phyloP scores from a whole-genome alignment of 53 echinoderm and acorn worm species.

The Apostichopus leukothele region DNA sequence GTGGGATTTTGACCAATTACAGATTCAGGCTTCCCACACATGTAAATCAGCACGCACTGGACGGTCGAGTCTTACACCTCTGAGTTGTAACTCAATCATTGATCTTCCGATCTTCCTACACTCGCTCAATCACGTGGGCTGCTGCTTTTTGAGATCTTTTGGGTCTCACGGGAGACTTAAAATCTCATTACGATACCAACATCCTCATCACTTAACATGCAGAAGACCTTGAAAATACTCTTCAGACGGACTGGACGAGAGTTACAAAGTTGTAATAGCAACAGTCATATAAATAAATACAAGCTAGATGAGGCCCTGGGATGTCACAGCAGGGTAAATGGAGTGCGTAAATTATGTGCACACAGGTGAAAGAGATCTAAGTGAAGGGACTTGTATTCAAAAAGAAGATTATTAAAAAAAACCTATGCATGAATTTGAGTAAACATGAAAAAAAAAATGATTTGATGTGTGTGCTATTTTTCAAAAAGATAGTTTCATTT shows the following conservation, averaged over 20 bases:
- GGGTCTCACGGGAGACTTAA: not conserved
- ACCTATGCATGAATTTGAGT: too few species aligned
- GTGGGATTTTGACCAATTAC: not conserved
- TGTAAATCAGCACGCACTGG: not conserved
- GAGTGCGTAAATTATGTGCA: too few species aligned
- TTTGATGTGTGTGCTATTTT: too few species aligned
- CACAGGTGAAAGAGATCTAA: too few species aligned
- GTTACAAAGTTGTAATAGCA: not conserved
- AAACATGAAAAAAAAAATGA: too few species aligned
- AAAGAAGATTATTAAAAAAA: too few species aligned
- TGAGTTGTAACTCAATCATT: not conserved
- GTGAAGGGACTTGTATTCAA: too few species aligned
- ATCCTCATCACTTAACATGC: not conserved
- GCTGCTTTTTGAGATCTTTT: not conserved
- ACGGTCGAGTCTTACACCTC: not conserved
- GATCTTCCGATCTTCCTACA: not conserved
- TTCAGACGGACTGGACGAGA: too few species aligned
- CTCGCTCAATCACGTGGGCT: not conserved
- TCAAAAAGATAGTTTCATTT: too few species aligned
- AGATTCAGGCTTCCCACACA: not conserved
- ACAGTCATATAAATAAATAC: not conserved
- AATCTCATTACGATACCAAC: constrained; percentile 3
- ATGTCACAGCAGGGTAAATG: too few species aligned
- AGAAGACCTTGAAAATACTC: not conserved
- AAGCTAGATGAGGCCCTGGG: not conserved